Evolutionary conservation across 1,140 invertebrate species (phyloP).

Genomic region (Babylonia areolata): DNA sequence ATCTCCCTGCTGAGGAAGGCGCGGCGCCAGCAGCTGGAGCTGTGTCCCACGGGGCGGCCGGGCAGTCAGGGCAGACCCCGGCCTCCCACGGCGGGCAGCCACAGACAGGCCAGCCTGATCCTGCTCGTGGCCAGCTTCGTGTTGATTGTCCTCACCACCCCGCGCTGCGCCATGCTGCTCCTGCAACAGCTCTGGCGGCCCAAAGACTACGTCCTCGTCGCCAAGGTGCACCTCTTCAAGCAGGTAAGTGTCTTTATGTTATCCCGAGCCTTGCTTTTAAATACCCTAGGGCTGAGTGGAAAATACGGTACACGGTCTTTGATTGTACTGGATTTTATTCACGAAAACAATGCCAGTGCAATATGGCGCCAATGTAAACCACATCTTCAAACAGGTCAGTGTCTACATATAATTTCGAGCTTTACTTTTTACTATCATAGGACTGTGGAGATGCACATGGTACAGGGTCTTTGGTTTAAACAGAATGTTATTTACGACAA

Average conservation of each 20-base stretch:
- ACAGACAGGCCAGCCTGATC: slow-evolving; percentile 30
- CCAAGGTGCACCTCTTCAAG: not conserved
- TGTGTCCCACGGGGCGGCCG: not conserved
- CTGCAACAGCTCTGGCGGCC: slow-evolving; percentile 16
- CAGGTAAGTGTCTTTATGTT: not conserved
- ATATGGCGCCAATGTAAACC: too few species aligned
- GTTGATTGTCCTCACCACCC: slow-evolving; percentile 39
- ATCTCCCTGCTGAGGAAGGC: slow-evolving; percentile 44
- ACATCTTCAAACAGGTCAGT: too few species aligned
- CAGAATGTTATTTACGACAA: too few species aligned
- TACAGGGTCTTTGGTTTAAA: too few species aligned
- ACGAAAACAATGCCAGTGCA: too few species aligned
- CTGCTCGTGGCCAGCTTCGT: slow-evolving; percentile 40
- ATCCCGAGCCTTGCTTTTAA: too few species aligned
- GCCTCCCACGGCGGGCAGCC: not conserved
- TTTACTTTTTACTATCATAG: too few species aligned
- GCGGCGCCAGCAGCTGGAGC: slow-evolving; percentile 14
- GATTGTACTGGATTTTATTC: too few species aligned
- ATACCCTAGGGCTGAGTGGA: too few species aligned
- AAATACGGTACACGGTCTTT: too few species aligned
- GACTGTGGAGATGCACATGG: too few species aligned
- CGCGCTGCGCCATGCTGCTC: slow-evolving; percentile 23
- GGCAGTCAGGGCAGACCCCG: not conserved
- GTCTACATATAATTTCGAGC: too few species aligned
- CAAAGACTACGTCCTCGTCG: not conserved